Percentiles rank a stretch among this genome's conserved stretches.
Conservation (phyloP, 1,140 invertebrate species). For the Drosophila lini region DNA sequence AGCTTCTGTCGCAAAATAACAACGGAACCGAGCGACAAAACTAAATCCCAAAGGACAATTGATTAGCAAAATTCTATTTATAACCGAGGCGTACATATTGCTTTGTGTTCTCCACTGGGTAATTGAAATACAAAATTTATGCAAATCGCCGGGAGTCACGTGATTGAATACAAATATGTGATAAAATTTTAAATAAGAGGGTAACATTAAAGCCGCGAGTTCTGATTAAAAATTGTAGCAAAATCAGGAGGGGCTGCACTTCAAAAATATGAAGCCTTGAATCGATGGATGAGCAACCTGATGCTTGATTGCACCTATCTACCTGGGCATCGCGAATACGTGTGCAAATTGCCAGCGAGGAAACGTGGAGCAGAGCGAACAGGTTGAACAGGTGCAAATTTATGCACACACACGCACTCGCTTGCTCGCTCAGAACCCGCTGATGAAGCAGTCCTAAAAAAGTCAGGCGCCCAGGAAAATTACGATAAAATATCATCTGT, state of each 20-base stretch:
- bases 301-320: conserved; percentile 74
- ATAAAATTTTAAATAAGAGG: conserved; percentile 1
- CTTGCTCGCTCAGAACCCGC: conserved; percentile 25
- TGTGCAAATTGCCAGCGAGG: conserved; percentile 39
- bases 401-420: conserved; percentile 54
- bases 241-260: background rate
- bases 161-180: conserved; percentile 46
- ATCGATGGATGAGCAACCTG: conserved; percentile 61
- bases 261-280: conserved; percentile 54
- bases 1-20: conserved; percentile 38
- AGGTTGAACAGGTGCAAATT: conserved; percentile 53
- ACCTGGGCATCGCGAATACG: conserved; percentile 54
- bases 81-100: conserved; percentile 16
- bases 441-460: conserved; percentile 46
- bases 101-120: conserved; percentile 35
- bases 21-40: conserved; percentile 31
- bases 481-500: conserved; percentile 58
- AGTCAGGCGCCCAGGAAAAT: conserved; percentile 55
- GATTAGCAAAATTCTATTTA: conserved; percentile 54
- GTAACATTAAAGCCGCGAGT: conserved; percentile 8
- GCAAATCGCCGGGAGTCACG: conserved; percentile 56
- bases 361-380: conserved; percentile 16
- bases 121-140: conserved; percentile 75
- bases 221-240: conserved; percentile 7
- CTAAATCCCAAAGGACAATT: conserved; percentile 70